Evolutionary conservation across 2,888 invertebrate genomes (phyloP).

Genomic region (Choreutis nemorana): DNA sequence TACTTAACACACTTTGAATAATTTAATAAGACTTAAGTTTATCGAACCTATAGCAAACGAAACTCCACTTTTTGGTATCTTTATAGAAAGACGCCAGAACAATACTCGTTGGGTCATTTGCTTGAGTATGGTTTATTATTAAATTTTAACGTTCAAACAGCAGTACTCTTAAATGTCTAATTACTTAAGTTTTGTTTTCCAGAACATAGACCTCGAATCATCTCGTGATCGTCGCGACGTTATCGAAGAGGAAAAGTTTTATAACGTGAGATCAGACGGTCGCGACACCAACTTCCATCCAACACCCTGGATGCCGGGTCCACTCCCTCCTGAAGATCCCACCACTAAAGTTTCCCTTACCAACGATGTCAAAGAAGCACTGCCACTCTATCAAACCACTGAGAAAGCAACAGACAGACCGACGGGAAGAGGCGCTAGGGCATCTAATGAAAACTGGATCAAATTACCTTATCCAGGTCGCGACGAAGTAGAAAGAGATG

Average conservation of each 20-base stretch:
- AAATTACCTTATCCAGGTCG: constrained; percentile 62
- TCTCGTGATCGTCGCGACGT: constrained; percentile 48
- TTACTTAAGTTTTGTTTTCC: constrained; percentile 9
- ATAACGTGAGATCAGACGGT: constrained; percentile 36
- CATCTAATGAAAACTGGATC: constrained; percentile 69
- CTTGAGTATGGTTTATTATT: too few relatives aligned
- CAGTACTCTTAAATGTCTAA: background rate
- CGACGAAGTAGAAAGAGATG: constrained; percentile 34
- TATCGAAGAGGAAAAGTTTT: constrained; percentile 56
- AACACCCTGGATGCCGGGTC: constrained; percentile 50
- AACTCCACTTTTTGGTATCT: too few relatives aligned
- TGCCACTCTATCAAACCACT: constrained; percentile 42
- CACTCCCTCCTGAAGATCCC: constrained; percentile 41
- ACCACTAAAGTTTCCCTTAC: constrained; percentile 50
- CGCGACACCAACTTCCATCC: constrained; percentile 21
- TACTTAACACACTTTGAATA: too few relatives aligned
- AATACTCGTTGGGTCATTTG: too few relatives aligned
- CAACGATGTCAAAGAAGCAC: constrained; percentile 33
- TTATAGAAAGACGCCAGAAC: too few relatives aligned
- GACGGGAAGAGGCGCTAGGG: constrained; percentile 66
- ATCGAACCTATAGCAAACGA: too few relatives aligned
- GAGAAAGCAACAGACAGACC: constrained; percentile 58
- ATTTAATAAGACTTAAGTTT: too few relatives aligned
- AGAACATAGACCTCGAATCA: constrained; percentile 31
- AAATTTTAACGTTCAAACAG: background rate